Conservation (phyloP, 2,113 vertebrate genomes). For the Prolemur simus region DNA sequence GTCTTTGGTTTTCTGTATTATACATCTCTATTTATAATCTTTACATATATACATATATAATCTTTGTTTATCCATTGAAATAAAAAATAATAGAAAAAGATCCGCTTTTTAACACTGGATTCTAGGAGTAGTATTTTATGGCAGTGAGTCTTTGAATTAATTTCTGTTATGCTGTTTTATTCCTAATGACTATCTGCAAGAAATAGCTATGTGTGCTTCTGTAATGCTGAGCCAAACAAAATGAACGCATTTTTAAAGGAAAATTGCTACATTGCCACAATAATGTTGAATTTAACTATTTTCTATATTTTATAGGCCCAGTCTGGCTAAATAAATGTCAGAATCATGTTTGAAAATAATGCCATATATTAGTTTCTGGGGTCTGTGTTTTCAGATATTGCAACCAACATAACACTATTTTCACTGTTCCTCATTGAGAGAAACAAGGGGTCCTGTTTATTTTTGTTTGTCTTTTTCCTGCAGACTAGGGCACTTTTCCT, state of each 20-base stretch:
- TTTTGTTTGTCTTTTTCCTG: conserved; percentile 57
- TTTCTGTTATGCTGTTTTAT: conserved; percentile 18
- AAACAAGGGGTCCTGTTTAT: conserved; percentile 32
- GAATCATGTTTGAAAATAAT: conserved; percentile 13
- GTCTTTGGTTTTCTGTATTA: background rate
- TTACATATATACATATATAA: background rate
- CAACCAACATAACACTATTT: background rate
- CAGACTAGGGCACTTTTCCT: conserved; percentile 15
- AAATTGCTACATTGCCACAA: background rate
- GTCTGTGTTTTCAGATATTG: background rate
- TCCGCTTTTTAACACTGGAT: background rate
- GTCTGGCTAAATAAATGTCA: background rate
- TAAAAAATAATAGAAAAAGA: background rate
- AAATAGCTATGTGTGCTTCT: background rate
- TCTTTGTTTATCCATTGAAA: background rate
- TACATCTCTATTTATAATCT: background rate
- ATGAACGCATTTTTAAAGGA: background rate
- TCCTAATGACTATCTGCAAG: background rate
- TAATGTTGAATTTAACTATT: conserved; percentile 11
- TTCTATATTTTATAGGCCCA: background rate
- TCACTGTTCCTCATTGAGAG: background rate
- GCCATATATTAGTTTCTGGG: background rate
- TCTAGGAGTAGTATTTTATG: background rate
- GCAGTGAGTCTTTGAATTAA: background rate
- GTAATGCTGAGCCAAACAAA: background rate